Percentiles rank a stretch among this genome's conserved stretches.
These are phyloP conservation scores for Bombus breviceps DNA, from an alignment of 1,140 invertebrate genomes.

Conservation along the genomic window DNA sequence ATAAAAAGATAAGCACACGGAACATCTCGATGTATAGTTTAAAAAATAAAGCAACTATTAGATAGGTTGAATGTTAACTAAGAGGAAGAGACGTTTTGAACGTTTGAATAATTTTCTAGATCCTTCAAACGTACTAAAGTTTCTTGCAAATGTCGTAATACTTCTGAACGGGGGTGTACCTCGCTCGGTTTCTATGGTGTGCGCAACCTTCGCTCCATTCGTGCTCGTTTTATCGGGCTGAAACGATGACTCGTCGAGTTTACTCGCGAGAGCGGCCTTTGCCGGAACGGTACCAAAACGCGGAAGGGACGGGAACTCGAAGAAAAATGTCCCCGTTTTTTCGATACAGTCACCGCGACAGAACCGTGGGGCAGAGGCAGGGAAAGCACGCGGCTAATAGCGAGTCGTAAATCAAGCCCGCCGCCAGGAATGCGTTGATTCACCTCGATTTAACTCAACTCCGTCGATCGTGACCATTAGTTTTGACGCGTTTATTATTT, in stretches of 20 bases:
- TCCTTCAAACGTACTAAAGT: no score
- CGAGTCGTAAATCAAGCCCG: slow-evolving; percentile 63
- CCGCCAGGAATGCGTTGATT: slow-evolving; percentile 52
- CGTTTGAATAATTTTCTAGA: no score
- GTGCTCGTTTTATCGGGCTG: slow-evolving; percentile 43
- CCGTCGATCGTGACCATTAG: slow-evolving; percentile 30
- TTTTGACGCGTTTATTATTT: slow-evolving; percentile 44
- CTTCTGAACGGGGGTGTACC: background rate
- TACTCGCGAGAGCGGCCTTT: slow-evolving; percentile 10
- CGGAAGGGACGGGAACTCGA: slow-evolving; percentile 41
- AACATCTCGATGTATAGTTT: no score
- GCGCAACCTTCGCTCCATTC: background rate
- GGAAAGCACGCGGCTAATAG: slow-evolving; percentile 48
- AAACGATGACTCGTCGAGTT: slow-evolving; percentile 64
- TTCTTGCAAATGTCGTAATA: no score
- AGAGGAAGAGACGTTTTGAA: no score
- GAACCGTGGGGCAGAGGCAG: slow-evolving; percentile 2
- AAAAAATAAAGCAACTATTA: no score
- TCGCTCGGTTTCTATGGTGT: background rate
- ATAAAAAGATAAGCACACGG: no score
- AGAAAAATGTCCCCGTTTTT: slow-evolving; percentile 62
- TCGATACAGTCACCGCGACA: slow-evolving; percentile 34
- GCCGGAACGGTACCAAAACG: slow-evolving; percentile 37
- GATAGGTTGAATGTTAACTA: no score
- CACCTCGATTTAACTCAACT: slow-evolving; percentile 49